Conservation (phyloP, 2,797 vertebrate genomes). For the Urosaurus nigricauda region DNA sequence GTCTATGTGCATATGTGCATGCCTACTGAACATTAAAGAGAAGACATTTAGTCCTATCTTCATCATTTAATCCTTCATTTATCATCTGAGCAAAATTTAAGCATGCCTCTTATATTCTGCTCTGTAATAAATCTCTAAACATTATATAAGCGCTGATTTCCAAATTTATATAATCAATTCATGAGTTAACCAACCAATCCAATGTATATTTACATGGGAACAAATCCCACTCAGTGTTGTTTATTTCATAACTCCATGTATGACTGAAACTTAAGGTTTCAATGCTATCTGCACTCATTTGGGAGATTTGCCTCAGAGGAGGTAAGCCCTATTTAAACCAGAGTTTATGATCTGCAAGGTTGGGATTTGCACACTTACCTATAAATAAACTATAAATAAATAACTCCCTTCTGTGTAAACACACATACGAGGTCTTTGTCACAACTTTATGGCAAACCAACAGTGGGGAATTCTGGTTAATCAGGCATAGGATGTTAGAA, state of each 20-base stretch:
- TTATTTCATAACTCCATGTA: background rate
- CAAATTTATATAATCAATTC: background rate
- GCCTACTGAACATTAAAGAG: conserved; percentile 59
- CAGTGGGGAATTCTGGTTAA: conserved; percentile 18
- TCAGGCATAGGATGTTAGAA: background rate
- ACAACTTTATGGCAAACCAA: conserved; percentile 35
- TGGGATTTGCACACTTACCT: background rate
- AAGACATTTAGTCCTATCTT: conserved; percentile 61
- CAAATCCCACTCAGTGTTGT: background rate
- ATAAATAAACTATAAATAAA: background rate
- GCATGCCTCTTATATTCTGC: conserved; percentile 51
- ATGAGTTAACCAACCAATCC: background rate
- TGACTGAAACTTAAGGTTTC: background rate
- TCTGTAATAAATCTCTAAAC: conserved; percentile 51
- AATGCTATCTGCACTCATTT: background rate
- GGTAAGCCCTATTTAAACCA: background rate
- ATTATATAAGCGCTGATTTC: background rate
- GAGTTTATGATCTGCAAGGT: background rate
- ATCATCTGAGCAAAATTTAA: conserved; percentile 63
- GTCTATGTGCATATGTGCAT: background rate
- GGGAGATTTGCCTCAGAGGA: background rate
- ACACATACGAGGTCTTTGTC: background rate
- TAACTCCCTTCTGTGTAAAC: too few species aligned
- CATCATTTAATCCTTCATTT: conserved; percentile 59
- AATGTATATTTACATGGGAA: background rate